Evolutionary conservation across 2,113 vertebrate genomes (phyloP).

Genomic region (Corythaeola cristata): DNA sequence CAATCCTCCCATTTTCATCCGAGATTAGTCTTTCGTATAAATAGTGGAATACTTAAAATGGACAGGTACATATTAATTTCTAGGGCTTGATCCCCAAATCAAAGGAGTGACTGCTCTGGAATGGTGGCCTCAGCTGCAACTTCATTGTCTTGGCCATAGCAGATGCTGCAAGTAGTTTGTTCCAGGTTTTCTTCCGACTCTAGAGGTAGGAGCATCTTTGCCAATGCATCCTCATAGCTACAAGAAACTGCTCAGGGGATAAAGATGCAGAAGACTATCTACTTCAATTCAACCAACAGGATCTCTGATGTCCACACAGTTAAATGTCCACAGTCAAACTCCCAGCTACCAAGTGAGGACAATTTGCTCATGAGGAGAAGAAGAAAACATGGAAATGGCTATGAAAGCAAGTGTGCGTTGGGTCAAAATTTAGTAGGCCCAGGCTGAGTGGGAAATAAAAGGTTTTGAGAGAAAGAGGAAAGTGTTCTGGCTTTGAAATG

Average conservation of each 20-base stretch:
- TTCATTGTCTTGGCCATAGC: neutral
- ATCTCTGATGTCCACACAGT: neutral
- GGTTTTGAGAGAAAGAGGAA: neutral
- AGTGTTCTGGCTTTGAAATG: neutral
- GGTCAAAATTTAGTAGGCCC: neutral
- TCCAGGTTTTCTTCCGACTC: neutral
- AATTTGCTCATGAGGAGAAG: neutral
- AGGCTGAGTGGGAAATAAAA: neutral
- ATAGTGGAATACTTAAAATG: neutral
- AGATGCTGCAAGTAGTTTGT: neutral
- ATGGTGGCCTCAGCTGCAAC: neutral
- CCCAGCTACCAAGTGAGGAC: neutral
- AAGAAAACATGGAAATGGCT: neutral
- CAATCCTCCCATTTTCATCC: neutral
- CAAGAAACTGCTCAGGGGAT: neutral
- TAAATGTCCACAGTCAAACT: neutral
- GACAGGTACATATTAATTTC: neutral
- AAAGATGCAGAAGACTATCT: neutral
- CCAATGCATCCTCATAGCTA: neutral
- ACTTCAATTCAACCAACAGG: neutral
- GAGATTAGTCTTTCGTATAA: neutral
- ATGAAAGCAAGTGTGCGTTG: neutral
- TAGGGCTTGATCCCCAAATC: neutral
- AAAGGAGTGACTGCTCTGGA: rapidly evolving
- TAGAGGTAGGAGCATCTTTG: neutral